Base-by-base conservation (phyloP, 2,888 invertebrate genomes). In the Polietes domitor region DNA sequence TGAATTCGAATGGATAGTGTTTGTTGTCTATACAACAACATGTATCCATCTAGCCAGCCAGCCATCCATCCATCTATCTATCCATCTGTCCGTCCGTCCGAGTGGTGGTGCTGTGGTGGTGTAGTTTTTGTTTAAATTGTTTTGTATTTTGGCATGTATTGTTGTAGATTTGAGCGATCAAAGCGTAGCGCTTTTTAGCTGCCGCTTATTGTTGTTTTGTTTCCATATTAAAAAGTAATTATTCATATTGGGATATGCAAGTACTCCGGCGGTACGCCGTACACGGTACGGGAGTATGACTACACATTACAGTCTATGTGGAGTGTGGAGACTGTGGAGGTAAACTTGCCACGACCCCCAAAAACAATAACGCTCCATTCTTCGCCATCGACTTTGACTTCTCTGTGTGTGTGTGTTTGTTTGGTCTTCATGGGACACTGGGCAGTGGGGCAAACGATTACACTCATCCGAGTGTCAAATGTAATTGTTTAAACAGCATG, bases 131-230 rank as follows among this genome's bases (percentile, higher is more conserved):
- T 76, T 24, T 47, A 53, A 61, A 63, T 86, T 91, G 90, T 90
- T 90, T 90, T 91, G 89, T 80, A 77, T 89, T 90, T 90, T 91
- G 91, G 89, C 89, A 89, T 89, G 88, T 87, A 91, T 92, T 92
- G 91, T 91, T 80, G 75, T 77, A 58, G 12, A 68, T 68, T 58
- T 89, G 87, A 85, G 89, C 89, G 90, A 90, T 90, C 91, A 90
- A 90, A 91, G 91, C 89, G 89, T 88, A 88, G 88, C 89, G 90
- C 91, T 89, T 86, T 78, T 84, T 87, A 87, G 88, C 86, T 89
- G 75, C 84, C 84, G 84, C 74, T 88, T 86, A 87, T 89, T 90
- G 90, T 88, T 88, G 86, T 87, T 88, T 89, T 89, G 87, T 87
- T 86, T 83, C 83, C 85, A 85, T 86, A 84, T 86, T 85, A 86